phyloP scores from a whole-genome alignment of 2,888 invertebrate genomes.

The Chrysomela aeneicollis region DNA sequence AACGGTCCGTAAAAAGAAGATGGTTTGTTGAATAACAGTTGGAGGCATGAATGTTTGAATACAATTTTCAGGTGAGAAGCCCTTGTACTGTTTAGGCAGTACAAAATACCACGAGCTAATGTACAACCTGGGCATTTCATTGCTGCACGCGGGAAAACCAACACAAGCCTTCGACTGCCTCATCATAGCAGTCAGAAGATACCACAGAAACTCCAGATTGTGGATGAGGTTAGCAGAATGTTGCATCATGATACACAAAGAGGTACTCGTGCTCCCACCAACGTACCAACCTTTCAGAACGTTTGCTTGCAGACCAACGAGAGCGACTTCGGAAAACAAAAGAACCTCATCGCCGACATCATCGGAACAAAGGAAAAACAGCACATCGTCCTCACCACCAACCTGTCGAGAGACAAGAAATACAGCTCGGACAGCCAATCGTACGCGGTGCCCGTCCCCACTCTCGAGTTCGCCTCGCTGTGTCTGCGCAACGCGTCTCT shows the following conservation, averaged over 20 bases:
- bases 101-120: conserved; percentile 72
- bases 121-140: conserved; percentile 84
- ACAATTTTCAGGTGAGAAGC: conserved; percentile 57
- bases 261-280: conserved; percentile 49
- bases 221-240: conserved; percentile 96
- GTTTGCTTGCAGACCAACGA: conserved; percentile 66
- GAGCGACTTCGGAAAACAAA: conserved; percentile 68
- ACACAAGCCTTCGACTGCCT: conserved; percentile 91
- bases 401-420: conserved; percentile 65
- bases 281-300: not conserved
- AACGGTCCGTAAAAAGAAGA: conserved; percentile 55
- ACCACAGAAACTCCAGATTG: conserved; percentile 86
- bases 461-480: conserved; percentile 87
- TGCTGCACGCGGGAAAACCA: conserved; percentile 82
- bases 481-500: conserved; percentile 86
- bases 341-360: conserved; percentile 68
- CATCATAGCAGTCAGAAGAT: conserved; percentile 83
- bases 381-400: conserved; percentile 69
- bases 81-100: conserved; percentile 70
- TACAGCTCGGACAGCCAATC: conserved; percentile 73
- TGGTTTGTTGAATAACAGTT: conserved; percentile 32
- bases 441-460: conserved; percentile 86
- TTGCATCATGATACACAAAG: conserved; percentile 74
- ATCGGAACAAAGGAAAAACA: conserved; percentile 68
- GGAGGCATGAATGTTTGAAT: not conserved